Conservation (phyloP, 2,113 vertebrate species). For the Mirza zaza region DNA sequence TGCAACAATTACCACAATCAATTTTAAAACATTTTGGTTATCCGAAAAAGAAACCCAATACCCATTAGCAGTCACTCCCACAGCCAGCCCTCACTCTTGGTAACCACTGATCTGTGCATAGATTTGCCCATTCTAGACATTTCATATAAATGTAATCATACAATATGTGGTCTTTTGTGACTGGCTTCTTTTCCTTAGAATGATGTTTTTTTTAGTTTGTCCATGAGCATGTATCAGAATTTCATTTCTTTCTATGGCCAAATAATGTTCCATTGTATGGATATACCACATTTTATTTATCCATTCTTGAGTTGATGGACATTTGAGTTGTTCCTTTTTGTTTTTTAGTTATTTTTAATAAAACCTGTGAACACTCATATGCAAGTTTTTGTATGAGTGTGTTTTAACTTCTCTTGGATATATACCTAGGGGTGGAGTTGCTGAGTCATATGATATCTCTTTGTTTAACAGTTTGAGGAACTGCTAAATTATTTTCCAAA, state of each 20-base stretch:
- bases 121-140: neutral
- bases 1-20: neutral
- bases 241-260: constrained; percentile 27
- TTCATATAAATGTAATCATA: neutral
- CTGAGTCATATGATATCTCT: neutral
- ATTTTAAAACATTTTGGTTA: constrained; percentile 29
- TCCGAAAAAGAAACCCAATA: neutral
- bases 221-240: neutral
- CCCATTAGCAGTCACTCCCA: neutral
- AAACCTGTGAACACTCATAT: neutral
- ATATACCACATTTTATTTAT: neutral
- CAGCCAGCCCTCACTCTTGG: neutral
- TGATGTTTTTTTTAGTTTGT: neutral
- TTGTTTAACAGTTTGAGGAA: constrained; percentile 18
- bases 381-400: neutral
- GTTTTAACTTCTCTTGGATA: neutral
- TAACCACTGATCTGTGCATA: neutral
- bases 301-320: neutral
- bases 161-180: neutral
- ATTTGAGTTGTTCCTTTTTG: neutral
- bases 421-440: neutral
- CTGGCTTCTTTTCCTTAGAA: neutral
- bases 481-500: constrained; percentile 11
- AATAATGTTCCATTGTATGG: neutral
- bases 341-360: neutral